These are phyloP conservation scores for Nasua narica DNA, from an alignment of 2,797 vertebrate species.

Conservation along the genomic window DNA sequence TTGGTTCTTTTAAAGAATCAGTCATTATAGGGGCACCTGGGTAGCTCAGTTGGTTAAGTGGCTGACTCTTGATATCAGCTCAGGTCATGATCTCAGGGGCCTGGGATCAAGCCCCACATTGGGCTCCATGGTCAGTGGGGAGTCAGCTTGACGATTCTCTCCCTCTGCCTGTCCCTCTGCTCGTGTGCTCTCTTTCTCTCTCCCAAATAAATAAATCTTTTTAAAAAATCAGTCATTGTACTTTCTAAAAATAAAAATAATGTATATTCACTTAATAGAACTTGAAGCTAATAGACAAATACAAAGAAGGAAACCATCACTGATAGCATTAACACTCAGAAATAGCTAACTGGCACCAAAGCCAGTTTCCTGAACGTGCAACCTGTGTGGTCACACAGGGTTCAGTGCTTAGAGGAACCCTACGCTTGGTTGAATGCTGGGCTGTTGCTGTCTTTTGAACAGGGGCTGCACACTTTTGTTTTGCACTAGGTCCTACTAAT, in stretches of 20 bases:
- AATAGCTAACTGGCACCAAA: background rate
- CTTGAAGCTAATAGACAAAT: background rate
- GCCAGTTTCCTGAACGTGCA: background rate
- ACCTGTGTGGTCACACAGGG: background rate
- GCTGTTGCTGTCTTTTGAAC: background rate
- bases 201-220: background rate
- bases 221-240: background rate
- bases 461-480: background rate
- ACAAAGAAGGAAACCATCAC: background rate
- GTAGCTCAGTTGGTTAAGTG: background rate
- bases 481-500: background rate
- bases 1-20: constrained; percentile 4
- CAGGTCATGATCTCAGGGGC: background rate
- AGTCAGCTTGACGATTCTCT: background rate
- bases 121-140: background rate
- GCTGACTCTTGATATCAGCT: background rate
- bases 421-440: background rate
- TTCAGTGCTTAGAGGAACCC: background rate
- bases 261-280: background rate
- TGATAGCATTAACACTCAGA: background rate
- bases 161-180: background rate
- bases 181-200: background rate
- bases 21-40: background rate
- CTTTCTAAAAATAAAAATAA: constrained; percentile 36
- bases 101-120: background rate